A percentile compares a stretch with the other conserved stretches of the same genome.
Conservation (phyloP, 1,140 invertebrate genomes). For the Drosophila burlai region DNA sequence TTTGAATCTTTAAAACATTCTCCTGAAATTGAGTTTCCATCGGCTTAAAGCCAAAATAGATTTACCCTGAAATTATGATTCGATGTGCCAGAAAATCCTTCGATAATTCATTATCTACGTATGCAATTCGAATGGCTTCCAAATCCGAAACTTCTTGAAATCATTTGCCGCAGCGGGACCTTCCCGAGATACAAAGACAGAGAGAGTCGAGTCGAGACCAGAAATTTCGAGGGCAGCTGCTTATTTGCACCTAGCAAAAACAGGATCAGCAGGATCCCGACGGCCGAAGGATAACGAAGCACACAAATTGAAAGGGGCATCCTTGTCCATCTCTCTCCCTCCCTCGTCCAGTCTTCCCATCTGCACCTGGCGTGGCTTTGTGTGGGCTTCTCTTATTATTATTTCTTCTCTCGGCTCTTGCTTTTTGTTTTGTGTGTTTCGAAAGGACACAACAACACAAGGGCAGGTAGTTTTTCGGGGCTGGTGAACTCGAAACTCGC, state of each 20-base stretch:
- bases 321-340: constrained; percentile 30
- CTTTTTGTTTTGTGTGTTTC: constrained; percentile 5
- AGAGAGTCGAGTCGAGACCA: background rate
- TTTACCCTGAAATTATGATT: constrained; percentile 29
- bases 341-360: constrained; percentile 36
- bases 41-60: constrained; percentile 10
- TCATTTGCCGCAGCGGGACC: constrained; percentile 47
- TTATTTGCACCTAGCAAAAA: constrained; percentile 59
- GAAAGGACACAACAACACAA: constrained; percentile 44
- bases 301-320: constrained; percentile 67
- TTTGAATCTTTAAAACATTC: background rate
- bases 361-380: constrained; percentile 70
- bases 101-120: constrained; percentile 48
- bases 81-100: constrained; percentile 13
- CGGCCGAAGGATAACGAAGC: constrained; percentile 58
- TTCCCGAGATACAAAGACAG: background rate
- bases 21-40: constrained; percentile 16
- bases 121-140: constrained; percentile 30
- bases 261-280: constrained; percentile 51
- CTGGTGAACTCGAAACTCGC: constrained; percentile 31
- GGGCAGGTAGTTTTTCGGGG: constrained; percentile 31
- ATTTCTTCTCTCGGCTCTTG: constrained; percentile 9
- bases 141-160: constrained; percentile 25
- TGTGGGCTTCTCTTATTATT: constrained; percentile 37
- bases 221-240: constrained; percentile 42